Evolutionary conservation across 2,888 invertebrate genomes (phyloP).

Genomic region (Orthosia incerta): DNA sequence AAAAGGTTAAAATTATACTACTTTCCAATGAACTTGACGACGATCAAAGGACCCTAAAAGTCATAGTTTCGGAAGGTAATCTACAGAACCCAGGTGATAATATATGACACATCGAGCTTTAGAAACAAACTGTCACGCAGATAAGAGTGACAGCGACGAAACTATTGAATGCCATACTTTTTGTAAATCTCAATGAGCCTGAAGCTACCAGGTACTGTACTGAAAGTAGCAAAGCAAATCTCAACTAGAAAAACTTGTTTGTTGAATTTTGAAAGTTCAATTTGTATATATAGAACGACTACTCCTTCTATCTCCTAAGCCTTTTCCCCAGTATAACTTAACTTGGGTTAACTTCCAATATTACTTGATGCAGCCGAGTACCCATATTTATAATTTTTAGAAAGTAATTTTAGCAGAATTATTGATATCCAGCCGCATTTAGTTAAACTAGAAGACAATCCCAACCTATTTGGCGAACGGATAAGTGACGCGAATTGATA

Average conservation of each 20-base stretch:
- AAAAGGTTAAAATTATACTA: slow-evolving; percentile 43
- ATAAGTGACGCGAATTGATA: too few species aligned
- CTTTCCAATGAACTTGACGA: slow-evolving; percentile 19
- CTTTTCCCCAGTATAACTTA: too few species aligned
- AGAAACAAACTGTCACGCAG: background rate
- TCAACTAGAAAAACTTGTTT: background rate
- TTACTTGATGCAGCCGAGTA: too few species aligned
- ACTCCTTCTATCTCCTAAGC: too few species aligned
- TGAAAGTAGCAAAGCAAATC: background rate
- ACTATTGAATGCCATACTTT: background rate
- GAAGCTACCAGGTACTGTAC: background rate
- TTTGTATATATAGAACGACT: too few species aligned
- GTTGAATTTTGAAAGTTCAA: background rate
- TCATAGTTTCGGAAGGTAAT: slow-evolving; percentile 1
- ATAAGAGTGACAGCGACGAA: background rate
- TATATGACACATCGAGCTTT: background rate
- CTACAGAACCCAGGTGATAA: background rate
- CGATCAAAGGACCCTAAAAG: slow-evolving; percentile 18
- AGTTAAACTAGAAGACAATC: background rate
- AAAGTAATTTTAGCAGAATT: background rate
- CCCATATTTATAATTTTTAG: too few species aligned
- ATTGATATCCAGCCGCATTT: background rate
- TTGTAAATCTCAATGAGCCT: background rate
- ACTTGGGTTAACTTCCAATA: too few species aligned
- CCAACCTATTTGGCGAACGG: background rate